These are phyloP conservation scores for Adela reaumurella DNA, from an alignment of 2,888 invertebrate genomes.

Conservation along the genomic window DNA sequence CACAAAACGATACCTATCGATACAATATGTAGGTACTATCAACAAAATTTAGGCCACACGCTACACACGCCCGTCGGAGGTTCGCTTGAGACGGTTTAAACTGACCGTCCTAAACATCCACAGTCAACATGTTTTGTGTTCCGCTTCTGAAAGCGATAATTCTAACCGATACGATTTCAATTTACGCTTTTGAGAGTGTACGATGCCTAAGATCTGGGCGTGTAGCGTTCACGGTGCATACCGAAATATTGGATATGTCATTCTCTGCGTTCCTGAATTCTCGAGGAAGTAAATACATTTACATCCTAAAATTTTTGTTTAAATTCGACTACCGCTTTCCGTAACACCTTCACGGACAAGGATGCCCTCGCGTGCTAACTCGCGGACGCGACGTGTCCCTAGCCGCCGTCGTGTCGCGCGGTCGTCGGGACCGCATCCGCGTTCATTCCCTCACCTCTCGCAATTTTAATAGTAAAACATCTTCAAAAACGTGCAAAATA, in stretches of 20 bases:
- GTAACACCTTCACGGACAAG: neutral
- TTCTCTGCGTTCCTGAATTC: neutral
- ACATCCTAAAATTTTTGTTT: neutral
- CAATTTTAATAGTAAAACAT: constrained; percentile 45
- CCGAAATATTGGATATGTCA: neutral
- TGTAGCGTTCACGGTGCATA: neutral
- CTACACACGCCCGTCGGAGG: constrained; percentile 35
- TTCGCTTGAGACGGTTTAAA: no score
- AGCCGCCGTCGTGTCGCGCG: neutral
- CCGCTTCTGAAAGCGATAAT: no score
- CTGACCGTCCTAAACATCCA: no score
- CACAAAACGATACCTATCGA: constrained; percentile 54
- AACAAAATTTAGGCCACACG: constrained; percentile 50
- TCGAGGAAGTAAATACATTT: neutral
- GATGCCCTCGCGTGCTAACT: neutral
- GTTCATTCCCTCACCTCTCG: constrained; percentile 18
- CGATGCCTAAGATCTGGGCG: no score
- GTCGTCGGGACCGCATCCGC: neutral
- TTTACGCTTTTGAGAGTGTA: no score
- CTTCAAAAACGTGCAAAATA: constrained; percentile 57
- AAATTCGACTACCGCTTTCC: constrained; percentile 1
- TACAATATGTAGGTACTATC: constrained; percentile 43
- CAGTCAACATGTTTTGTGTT: no score
- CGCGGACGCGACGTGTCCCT: neutral
- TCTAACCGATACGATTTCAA: no score